A percentile compares a stretch with the other conserved stretches of the same genome.
Evolutionary conservation across 2,113 vertebrate genomes (phyloP).

Genomic region (Hoplias malabaricus): DNA sequence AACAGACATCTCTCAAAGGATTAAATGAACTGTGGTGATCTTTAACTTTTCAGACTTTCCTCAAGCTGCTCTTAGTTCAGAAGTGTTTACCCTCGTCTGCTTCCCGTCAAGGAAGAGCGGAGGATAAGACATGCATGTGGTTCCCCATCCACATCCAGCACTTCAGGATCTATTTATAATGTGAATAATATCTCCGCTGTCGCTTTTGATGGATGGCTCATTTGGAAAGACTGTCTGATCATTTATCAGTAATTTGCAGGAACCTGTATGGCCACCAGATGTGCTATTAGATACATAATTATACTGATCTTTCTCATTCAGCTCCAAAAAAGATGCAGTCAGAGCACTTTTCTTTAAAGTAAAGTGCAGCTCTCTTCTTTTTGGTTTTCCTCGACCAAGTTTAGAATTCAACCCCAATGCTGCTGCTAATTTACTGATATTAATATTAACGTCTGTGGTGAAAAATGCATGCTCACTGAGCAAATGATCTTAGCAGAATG

Average conservation of each 20-base stretch:
- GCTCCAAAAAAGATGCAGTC: conserved; percentile 23
- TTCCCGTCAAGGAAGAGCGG: background rate
- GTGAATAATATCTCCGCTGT: conserved; percentile 46
- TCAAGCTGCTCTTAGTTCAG: background rate
- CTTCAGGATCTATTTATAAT: conserved; percentile 45
- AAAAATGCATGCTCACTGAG: background rate
- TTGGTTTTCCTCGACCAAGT: background rate
- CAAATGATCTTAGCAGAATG: background rate
- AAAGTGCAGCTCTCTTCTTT: conserved; percentile 32
- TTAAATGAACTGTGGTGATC: conserved; percentile 17
- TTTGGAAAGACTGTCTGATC: conserved; percentile 44
- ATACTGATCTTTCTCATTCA: conserved; percentile 24
- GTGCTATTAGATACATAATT: conserved; percentile 52
- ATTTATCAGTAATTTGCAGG: conserved; percentile 51
- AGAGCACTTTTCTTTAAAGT: conserved; percentile 30
- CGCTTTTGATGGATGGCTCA: conserved; percentile 50
- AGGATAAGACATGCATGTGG: background rate
- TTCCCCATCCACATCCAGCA: conserved; percentile 32
- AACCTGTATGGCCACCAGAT: conserved; percentile 46
- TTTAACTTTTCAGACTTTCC: conserved; percentile 31
- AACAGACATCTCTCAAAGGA: too few species aligned
- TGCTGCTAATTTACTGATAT: background rate
- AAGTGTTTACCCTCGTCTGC: conserved; percentile 13
- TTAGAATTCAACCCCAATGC: background rate
- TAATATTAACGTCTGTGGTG: conserved; percentile 26